These are phyloP conservation scores for Brachyistius frenatus DNA, from an alignment of 2,113 vertebrate genomes.

Conservation along the genomic window DNA sequence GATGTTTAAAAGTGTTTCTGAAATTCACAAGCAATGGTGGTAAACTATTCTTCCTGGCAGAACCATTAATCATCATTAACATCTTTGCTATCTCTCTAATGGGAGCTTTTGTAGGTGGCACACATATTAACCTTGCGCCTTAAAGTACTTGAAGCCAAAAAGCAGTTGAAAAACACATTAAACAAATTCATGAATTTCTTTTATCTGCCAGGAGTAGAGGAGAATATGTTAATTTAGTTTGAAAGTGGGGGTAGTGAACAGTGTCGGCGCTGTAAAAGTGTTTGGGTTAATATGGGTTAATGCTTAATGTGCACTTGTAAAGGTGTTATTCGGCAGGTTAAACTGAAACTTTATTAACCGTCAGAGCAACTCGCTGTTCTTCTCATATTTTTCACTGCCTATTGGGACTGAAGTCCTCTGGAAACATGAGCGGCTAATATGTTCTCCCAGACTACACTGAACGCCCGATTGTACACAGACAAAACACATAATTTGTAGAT, in stretches of 20 bases:
- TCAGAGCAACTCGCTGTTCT: constrained; percentile 11
- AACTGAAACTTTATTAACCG: constrained; percentile 68
- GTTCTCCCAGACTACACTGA: neutral
- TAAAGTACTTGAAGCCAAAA: constrained; percentile 53
- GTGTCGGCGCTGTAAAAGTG: constrained; percentile 54
- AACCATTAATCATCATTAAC: constrained; percentile 58
- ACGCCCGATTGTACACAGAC: constrained; percentile 3
- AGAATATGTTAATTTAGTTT: constrained; percentile 61
- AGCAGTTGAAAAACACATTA: constrained; percentile 58
- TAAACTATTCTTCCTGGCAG: constrained; percentile 27
- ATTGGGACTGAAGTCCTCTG: constrained; percentile 5
- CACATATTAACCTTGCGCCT: constrained; percentile 52
- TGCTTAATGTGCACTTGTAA: constrained; percentile 66
- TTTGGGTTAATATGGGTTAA: constrained; percentile 73
- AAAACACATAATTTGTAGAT: neutral
- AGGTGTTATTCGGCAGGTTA: constrained; percentile 57
- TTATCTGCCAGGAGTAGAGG: constrained; percentile 49
- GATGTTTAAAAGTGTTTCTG: constrained; percentile 41
- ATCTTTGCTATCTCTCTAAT: constrained; percentile 53
- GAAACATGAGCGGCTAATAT: neutral
- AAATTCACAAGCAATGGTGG: constrained; percentile 40
- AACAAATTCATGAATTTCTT: constrained; percentile 56
- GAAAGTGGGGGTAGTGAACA: constrained; percentile 56
- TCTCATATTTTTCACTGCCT: neutral
- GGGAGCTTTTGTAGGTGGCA: constrained; percentile 62